Percentiles rank a stretch among this genome's conserved stretches.
These are phyloP conservation scores for Camponotus fellah DNA, from an alignment of 2,888 invertebrate genomes.

Conservation along the genomic window DNA sequence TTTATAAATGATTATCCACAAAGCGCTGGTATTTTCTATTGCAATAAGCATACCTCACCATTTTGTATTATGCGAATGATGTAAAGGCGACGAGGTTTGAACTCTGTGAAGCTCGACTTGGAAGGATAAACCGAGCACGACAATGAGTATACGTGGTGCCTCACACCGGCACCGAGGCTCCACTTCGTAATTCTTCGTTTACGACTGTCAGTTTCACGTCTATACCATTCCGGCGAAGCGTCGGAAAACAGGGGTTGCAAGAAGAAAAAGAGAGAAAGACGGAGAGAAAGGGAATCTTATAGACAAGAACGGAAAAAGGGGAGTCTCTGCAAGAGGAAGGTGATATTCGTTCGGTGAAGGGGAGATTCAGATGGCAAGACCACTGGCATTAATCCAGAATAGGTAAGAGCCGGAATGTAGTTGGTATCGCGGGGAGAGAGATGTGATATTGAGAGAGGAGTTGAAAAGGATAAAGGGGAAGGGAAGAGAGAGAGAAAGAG, in stretches of 20 bases:
- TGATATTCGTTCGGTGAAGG: slow-evolving; percentile 52
- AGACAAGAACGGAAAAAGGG: slow-evolving; percentile 59
- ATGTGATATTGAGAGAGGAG: slow-evolving; percentile 49
- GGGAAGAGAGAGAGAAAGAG: slow-evolving; percentile 29
- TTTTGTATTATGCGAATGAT: slow-evolving; percentile 64
- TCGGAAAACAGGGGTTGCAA: slow-evolving; percentile 70
- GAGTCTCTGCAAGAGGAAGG: slow-evolving; percentile 32
- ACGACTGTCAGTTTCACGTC: slow-evolving; percentile 73
- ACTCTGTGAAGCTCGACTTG: slow-evolving; percentile 69
- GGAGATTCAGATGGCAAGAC: slow-evolving; percentile 63
- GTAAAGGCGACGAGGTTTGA: slow-evolving; percentile 69
- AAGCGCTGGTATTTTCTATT: slow-evolving; percentile 53
- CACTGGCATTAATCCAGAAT: slow-evolving; percentile 83
- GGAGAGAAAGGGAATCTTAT: slow-evolving; percentile 46
- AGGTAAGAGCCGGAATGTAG: slow-evolving; percentile 75
- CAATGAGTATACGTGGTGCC: slow-evolving; percentile 67
- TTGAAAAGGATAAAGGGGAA: slow-evolving; percentile 37
- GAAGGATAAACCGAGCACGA: slow-evolving; percentile 75
- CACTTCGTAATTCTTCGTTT: slow-evolving; percentile 77
- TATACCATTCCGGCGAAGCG: slow-evolving; percentile 65
- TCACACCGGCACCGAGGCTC: slow-evolving; percentile 59
- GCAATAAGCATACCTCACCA: slow-evolving; percentile 64
- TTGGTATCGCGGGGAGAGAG: slow-evolving; percentile 42
- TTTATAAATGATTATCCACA: neutral
- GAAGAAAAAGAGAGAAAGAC: slow-evolving; percentile 16